Percentiles rank a stretch among this genome's conserved stretches.
Evolutionary conservation across 2,888 invertebrate species (phyloP).

Genomic region (Taenaris catops): DNA sequence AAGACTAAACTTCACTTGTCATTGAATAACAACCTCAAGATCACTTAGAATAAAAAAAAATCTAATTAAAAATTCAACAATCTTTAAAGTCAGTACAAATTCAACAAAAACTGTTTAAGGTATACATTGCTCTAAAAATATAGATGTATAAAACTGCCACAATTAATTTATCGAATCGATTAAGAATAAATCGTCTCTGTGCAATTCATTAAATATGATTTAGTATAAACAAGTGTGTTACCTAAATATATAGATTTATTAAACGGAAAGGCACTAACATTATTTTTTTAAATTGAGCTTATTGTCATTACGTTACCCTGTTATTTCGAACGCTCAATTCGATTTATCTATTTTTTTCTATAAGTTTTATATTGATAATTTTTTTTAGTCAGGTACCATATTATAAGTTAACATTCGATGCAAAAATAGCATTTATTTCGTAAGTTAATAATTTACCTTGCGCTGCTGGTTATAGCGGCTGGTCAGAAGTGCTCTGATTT

Average conservation of each 20-base stretch:
- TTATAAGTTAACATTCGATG: too few relatives aligned
- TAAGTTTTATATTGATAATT: constrained; percentile 1
- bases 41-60: constrained; percentile 33
- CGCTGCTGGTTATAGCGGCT: too few relatives aligned
- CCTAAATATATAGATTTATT: neutral
- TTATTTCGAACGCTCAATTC: constrained; percentile 22
- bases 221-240: constrained; percentile 4
- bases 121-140: constrained; percentile 21
- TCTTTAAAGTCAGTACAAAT: constrained; percentile 54
- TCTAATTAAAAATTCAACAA: constrained; percentile 54
- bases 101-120: constrained; percentile 38
- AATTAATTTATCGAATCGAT: constrained; percentile 14
- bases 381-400: constrained; percentile 11
- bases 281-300: constrained; percentile 43
- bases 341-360: constrained; percentile 4
- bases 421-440: too few relatives aligned
- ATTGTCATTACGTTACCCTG: constrained; percentile 65
- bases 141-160: constrained; percentile 31
- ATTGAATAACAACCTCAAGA: constrained; percentile 41
- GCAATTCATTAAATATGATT: constrained; percentile 7
- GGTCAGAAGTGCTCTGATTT: too few relatives aligned
- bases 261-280: constrained; percentile 42
- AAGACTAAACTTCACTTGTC: constrained; percentile 30
- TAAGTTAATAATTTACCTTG: too few relatives aligned
- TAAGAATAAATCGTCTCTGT: neutral